phyloP scores from a whole-genome alignment of 2,888 invertebrate genomes.

The Xylota sylvarum region DNA sequence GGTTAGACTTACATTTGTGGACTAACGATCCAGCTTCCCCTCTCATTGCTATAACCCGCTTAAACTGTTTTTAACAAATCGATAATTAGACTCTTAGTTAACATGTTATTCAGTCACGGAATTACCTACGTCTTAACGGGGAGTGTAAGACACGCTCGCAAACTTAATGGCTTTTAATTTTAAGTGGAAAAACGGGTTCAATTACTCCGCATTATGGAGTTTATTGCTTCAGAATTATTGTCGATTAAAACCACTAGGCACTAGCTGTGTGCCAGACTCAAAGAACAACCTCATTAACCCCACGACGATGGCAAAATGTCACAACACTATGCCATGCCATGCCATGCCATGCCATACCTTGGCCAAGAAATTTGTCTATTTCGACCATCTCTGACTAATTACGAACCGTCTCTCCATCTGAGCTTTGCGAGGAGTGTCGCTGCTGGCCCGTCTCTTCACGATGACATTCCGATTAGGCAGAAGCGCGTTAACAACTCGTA shows the following conservation, averaged over 20 bases:
- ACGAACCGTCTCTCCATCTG: constrained; percentile 17
- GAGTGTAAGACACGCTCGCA: constrained; percentile 41
- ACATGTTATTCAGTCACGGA: constrained; percentile 6
- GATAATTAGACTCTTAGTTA: constrained; percentile 16
- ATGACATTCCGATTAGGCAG: constrained; percentile 68
- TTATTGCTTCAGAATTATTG: constrained; percentile 59
- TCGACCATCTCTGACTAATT: constrained; percentile 69
- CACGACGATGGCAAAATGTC: constrained; percentile 36
- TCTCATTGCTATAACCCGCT: too few species aligned
- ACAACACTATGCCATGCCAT: constrained; percentile 34
- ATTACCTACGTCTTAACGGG: neutral
- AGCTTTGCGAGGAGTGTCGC: constrained; percentile 32
- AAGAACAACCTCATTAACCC: constrained; percentile 58
- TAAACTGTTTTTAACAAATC: neutral
- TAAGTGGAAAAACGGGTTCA: constrained; percentile 51
- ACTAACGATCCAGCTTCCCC: too few species aligned
- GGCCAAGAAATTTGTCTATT: constrained; percentile 59
- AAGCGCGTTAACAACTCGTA: constrained; percentile 74
- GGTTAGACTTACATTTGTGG: too few species aligned
- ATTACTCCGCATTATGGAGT: constrained; percentile 64
- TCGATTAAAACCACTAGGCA: constrained; percentile 42
- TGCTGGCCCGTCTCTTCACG: constrained; percentile 37
- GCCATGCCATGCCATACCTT: neutral
- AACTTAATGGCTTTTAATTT: constrained; percentile 37
- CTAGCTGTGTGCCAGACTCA: constrained; percentile 8